Evolutionary conservation across 2,888 invertebrate species (phyloP).

Genomic region (Epirrita christyi): DNA sequence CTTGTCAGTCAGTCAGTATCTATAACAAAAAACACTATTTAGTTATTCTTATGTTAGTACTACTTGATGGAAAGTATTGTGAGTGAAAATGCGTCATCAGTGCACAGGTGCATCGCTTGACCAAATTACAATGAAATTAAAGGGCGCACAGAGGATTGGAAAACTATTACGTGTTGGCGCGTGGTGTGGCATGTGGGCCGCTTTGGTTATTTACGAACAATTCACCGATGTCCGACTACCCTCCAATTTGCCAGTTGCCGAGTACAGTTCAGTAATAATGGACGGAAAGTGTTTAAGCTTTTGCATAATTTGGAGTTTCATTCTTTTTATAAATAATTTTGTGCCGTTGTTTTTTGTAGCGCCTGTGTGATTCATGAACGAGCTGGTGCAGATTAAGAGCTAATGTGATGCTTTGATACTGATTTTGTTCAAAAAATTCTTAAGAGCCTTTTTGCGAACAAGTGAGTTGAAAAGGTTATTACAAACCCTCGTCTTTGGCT

Average conservation of each 20-base stretch:
- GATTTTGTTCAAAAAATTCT: too few species aligned
- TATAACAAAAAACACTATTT: too few species aligned
- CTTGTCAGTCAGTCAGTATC: too few species aligned
- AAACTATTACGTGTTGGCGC: slow-evolving; percentile 44
- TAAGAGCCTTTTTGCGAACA: too few species aligned
- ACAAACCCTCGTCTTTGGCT: too few species aligned
- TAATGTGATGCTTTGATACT: neutral
- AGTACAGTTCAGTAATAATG: slow-evolving; percentile 15
- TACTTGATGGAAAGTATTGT: neutral
- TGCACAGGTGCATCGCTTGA: neutral
- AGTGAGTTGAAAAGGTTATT: too few species aligned
- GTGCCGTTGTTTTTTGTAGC: neutral
- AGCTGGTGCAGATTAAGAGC: neutral
- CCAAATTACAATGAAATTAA: slow-evolving; percentile 44
- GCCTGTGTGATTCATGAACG: neutral
- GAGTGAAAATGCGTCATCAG: neutral
- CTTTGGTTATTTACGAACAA: slow-evolving; percentile 23
- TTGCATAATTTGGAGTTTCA: slow-evolving; percentile 7
- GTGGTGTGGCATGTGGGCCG: neutral
- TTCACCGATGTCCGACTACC: slow-evolving; percentile 33
- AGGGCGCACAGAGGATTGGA: slow-evolving; percentile 44
- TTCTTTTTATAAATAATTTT: slow-evolving; percentile 11
- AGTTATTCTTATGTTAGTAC: neutral
- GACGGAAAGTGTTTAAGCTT: slow-evolving; percentile 13
- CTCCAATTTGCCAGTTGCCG: slow-evolving; percentile 36